A percentile compares a stretch with the other conserved stretches of the same genome.
These are phyloP conservation scores for Brassicogethes aeneus DNA, from an alignment of 2,888 invertebrate species.

Conservation along the genomic window DNA sequence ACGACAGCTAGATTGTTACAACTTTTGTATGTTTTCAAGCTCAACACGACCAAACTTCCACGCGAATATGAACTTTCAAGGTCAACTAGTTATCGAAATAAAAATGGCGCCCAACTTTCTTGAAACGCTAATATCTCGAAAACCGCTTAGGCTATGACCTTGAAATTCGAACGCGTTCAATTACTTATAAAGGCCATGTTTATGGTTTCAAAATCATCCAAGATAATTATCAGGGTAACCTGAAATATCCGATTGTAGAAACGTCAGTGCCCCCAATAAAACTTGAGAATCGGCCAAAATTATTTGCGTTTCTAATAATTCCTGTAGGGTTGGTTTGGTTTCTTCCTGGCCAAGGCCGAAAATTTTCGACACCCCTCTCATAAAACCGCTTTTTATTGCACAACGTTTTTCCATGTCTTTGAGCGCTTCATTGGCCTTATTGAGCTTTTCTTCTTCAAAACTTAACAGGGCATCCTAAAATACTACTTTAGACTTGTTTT, in stretches of 20 bases:
- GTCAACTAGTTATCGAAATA: no score
- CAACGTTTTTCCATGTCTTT: slow-evolving; percentile 54
- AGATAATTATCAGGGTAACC: slow-evolving; percentile 17
- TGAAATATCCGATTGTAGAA: slow-evolving; percentile 55
- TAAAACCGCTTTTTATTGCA: slow-evolving; percentile 44
- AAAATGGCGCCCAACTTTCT: no score
- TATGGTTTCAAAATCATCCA: background rate
- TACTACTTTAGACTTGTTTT: slow-evolving; percentile 5
- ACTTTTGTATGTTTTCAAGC: no score
- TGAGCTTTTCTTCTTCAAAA: slow-evolving; percentile 58
- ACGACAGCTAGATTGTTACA: no score
- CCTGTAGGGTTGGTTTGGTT: slow-evolving; percentile 30
- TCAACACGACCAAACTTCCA: no score
- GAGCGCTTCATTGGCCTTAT: slow-evolving; percentile 46
- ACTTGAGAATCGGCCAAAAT: slow-evolving; percentile 58
- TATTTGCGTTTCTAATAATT: slow-evolving; percentile 53
- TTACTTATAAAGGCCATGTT: no score
- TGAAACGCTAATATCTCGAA: no score
- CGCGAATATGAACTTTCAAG: no score
- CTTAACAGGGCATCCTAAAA: slow-evolving; percentile 60
- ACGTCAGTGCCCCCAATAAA: slow-evolving; percentile 54
- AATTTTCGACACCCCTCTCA: slow-evolving; percentile 45
- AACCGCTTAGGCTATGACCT: no score
- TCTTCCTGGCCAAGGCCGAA: slow-evolving; percentile 15
- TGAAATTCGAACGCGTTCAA: no score